Evolutionary conservation across 2,888 invertebrate genomes (phyloP), one percentile per base, ranked within the genome.

Genomic region (Lochmaea capreae): DNA sequence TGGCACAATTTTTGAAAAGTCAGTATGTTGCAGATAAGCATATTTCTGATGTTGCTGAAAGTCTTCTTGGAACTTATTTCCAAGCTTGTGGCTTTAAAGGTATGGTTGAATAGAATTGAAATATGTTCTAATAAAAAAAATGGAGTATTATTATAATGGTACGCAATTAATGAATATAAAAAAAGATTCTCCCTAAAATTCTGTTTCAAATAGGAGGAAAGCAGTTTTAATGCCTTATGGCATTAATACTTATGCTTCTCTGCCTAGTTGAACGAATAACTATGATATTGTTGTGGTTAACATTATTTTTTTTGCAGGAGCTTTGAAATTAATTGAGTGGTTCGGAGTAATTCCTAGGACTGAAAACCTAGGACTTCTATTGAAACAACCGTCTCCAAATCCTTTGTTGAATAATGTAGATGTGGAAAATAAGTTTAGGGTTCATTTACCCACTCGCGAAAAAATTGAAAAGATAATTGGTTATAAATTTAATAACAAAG

Each of bases 1-100:
- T 87, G 84, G 88, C 87, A 80, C 86, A 83, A 67, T 90, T 86
- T 84, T 84, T 90, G 26, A 87, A 87, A 12, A 79, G 86, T 43
- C 90, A 90, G 77, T 86, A 86, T 14, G 85, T 92, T 14, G 80
- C 88, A 0, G 91, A 93, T 83, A 93, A 96, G 90, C 87, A 89
- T 66, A 87, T 95, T 5, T 94, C 97, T 0, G 97, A 98, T 87
- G 90, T 91, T 76, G 93, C 96, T 2, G 97, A 98, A 87, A 94
- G 97, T 0, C 86, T 98, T 3, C 92, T 97, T 67, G 96, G 96
- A 0, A 91, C 90, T 3, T 94, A 94, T 84, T 89, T 96, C 0
- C 86, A 88, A 74, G 86, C 87, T 49, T 87, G 87, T 77, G 90
- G 90, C 1, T 82, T 89, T 69, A 63, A 76, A 65, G 86, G 85